Conservation (phyloP, 2,113 vertebrate species). For the Strix uralensis region DNA sequence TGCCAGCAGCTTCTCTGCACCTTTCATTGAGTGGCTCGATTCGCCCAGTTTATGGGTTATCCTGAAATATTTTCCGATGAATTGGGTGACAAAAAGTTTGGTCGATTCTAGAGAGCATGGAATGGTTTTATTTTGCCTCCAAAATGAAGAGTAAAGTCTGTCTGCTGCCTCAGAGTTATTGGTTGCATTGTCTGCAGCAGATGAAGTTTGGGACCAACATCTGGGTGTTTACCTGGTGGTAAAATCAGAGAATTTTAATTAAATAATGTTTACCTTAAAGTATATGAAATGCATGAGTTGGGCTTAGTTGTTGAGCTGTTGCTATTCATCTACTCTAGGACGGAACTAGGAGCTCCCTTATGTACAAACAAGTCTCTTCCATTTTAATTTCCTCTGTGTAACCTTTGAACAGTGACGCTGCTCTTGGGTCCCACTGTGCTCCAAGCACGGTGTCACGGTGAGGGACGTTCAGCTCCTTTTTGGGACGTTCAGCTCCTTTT, state of each 20-base stretch:
- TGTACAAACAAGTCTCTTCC: background rate
- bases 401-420: background rate
- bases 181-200: background rate
- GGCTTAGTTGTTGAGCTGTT: background rate
- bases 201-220: fast-evolving
- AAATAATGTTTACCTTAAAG: background rate
- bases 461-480: background rate
- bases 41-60: background rate
- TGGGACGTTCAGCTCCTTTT: background rate
- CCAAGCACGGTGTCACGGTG: fast-evolving
- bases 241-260: background rate
- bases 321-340: background rate
- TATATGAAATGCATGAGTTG: fast-evolving
- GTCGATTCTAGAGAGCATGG: background rate
- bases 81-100: background rate
- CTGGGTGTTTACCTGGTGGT: background rate
- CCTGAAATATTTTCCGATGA: background rate
- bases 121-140: background rate
- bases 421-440: background rate
- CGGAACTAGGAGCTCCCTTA: background rate
- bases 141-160: background rate
- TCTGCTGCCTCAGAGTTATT: background rate
- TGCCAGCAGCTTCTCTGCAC: background rate
- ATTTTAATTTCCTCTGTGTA: background rate
- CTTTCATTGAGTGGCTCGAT: fast-evolving